These are phyloP conservation scores for Aproaerema taeniolella DNA, from an alignment of 2,888 invertebrate species.

Conservation along the genomic window DNA sequence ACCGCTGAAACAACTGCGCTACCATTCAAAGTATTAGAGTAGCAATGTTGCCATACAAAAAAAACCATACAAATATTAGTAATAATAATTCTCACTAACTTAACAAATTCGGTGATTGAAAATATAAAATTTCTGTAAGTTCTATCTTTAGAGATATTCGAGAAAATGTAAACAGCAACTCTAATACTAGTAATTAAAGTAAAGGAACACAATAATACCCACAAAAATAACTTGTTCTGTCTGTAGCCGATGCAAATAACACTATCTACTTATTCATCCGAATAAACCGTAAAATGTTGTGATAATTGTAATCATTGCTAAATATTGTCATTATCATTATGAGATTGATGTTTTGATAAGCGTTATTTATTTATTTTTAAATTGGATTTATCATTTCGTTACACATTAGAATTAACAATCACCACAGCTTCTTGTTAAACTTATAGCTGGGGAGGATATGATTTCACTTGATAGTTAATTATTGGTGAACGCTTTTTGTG, in stretches of 20 bases:
- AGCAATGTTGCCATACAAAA: slow-evolving; percentile 14
- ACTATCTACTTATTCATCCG: too few relatives aligned
- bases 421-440: slow-evolving; percentile 15
- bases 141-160: not conserved
- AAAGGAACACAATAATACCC: too few relatives aligned
- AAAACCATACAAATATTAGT: slow-evolving; percentile 2
- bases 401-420: slow-evolving; percentile 5
- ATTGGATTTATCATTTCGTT: slow-evolving; percentile 4
- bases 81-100: not conserved
- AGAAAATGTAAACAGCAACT: too few relatives aligned
- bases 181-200: too few relatives aligned
- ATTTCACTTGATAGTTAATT: too few relatives aligned
- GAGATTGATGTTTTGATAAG: slow-evolving; percentile 8
- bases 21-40: slow-evolving; percentile 65
- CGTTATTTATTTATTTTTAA: slow-evolving; percentile 13
- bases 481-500: too few relatives aligned
- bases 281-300: too few relatives aligned
- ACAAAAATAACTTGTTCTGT: not conserved
- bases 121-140: not conserved
- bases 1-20: slow-evolving; percentile 45
- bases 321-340: too few relatives aligned
- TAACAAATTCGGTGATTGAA: not conserved
- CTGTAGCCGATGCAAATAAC: too few relatives aligned
- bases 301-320: too few relatives aligned
- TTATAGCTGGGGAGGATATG: too few relatives aligned